phyloP scores from a whole-genome alignment of 1,140 invertebrate genomes.

The Papilio machaon region DNA sequence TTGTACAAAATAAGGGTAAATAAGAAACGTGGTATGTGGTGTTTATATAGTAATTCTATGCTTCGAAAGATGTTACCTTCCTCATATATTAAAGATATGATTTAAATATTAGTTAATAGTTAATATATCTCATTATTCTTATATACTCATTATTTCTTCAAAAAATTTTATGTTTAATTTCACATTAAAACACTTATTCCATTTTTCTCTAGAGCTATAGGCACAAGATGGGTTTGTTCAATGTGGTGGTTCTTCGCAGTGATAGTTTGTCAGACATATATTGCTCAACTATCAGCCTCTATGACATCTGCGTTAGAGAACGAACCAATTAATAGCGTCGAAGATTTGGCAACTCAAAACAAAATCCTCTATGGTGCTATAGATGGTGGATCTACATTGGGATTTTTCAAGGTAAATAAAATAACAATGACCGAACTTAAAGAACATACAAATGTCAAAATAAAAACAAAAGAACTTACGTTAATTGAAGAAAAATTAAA shows the following conservation, averaged over 20 bases:
- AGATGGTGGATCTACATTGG: conserved; percentile 87
- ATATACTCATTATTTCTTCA: too few species aligned
- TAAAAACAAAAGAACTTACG: not conserved
- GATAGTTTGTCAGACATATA: conserved; percentile 98
- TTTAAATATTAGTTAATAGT: not conserved
- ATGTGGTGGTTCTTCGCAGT: conserved; percentile 98
- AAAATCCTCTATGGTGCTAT: conserved; percentile 94
- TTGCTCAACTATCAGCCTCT: conserved; percentile 97
- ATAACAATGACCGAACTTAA: not conserved
- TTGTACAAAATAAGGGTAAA: not conserved
- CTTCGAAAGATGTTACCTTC: not conserved
- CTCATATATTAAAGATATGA: not conserved
- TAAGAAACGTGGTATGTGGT: too few species aligned
- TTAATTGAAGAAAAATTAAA: not conserved
- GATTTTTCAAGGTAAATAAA: conserved; percentile 87
- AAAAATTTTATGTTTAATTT: too few species aligned
- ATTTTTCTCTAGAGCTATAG: conserved; percentile 83
- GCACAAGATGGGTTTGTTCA: conserved; percentile 88
- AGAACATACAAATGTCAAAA: not conserved
- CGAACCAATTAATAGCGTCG: conserved; percentile 92
- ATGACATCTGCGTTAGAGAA: conserved; percentile 93
- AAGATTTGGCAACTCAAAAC: conserved; percentile 94
- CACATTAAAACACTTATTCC: not conserved
- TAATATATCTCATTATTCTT: too few species aligned
- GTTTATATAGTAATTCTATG: not conserved